A percentile compares a stretch with the other conserved stretches of the same genome.
phyloP scores from a whole-genome alignment of 1,140 invertebrate genomes.

The Drosophila bocqueti region DNA sequence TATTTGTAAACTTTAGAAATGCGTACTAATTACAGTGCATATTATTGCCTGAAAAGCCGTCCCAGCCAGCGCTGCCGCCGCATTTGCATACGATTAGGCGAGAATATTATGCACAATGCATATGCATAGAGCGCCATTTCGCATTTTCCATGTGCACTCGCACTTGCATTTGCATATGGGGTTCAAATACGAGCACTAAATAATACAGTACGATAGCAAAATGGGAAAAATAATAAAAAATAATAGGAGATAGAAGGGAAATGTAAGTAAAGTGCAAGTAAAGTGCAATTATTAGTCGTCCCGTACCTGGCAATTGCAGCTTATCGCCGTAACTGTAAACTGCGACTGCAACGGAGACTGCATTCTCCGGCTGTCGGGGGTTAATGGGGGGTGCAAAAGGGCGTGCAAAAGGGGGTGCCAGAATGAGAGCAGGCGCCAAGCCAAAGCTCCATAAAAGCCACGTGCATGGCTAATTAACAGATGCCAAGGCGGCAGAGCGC shows the following conservation, averaged over 20 bases:
- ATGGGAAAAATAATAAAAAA: not conserved
- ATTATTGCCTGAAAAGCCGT: not conserved
- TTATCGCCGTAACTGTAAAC: constrained; percentile 44
- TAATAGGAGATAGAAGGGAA: not conserved
- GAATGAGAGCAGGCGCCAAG: constrained; percentile 37
- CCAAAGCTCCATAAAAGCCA: constrained; percentile 56
- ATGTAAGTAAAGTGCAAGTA: not conserved
- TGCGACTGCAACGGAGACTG: constrained; percentile 5
- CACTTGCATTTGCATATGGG: constrained; percentile 30
- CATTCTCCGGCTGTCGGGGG: not conserved
- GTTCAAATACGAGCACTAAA: constrained; percentile 4
- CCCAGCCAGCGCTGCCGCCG: not conserved
- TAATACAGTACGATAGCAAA: not conserved
- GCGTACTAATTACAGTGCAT: not conserved
- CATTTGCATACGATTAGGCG: constrained; percentile 65
- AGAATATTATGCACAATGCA: constrained; percentile 49
- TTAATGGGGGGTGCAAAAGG: not conserved
- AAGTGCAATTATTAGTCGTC: constrained; percentile 25
- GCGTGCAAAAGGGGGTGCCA: no score
- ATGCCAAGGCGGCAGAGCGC: constrained; percentile 10
- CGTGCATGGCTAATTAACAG: constrained; percentile 66
- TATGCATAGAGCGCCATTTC: constrained; percentile 10
- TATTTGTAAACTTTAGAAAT: not conserved
- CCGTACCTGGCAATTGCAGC: constrained; percentile 27
- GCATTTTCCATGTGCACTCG: constrained; percentile 10